Evolutionary conservation across 64 coral and sea anemone genomes (phyloP), one percentile per base, ranked within the genome.

Genomic region (Stichodactyla mertensii): DNA sequence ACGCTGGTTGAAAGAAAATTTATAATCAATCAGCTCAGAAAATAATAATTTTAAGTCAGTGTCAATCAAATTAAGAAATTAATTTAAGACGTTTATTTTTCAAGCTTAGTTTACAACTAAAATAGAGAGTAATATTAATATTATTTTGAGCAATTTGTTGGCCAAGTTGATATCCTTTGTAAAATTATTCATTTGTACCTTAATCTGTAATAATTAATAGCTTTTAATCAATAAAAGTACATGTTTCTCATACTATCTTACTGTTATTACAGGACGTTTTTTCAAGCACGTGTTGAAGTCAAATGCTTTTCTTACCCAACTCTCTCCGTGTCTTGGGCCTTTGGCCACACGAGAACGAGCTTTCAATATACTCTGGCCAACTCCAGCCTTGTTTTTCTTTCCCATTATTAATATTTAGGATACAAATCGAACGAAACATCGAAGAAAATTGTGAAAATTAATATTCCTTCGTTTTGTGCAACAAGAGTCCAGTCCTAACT

Each of bases 221-320:
- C 19, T 7, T 69, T 22, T 69, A 61, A 8, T 16, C 19, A 61
- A 16, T 69, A 20, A 69, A 67, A 69, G 64, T 69, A 69, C 64
- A 69, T n/a, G 6, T 69, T 69, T 69, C 64, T 20, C n/a, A 3
- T 23, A 16, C 64, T n/a, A 45, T 45, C 36, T 45, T 45, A 69
- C 19, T 69, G 5, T 23, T 8, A 69, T 5, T 22, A 20, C 18
- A 69, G 9, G 64, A 69, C 16, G 64, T 20, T 69, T 69, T 69
- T 22, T 22, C 77, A 36, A 79, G 28, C 77, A 79, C 77, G 77
- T 79, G 77, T 79, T 51, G 64, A 23, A 8, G 8, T 20, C 8
- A 69, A 69, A 70, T 23, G 0, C 15, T 16, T 18, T 57, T 57
- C 71, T 88, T 88, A 88, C 87, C 87, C 87, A 88, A 81, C 87